Evolutionary conservation across 2,113 vertebrate genomes (phyloP).

Genomic region (Cryptotis parvus): DNA sequence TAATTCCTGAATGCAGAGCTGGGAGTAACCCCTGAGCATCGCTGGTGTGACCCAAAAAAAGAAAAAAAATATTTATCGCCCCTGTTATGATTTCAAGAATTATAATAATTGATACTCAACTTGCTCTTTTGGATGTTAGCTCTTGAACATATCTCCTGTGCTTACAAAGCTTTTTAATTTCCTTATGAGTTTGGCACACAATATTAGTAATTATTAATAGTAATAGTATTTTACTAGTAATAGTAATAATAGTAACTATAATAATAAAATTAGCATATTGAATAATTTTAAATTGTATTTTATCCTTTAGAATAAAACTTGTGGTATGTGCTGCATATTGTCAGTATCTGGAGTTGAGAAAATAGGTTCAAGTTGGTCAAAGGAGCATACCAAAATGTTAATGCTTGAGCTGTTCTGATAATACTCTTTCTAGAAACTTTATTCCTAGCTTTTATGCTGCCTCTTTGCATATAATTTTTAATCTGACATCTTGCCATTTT

Average conservation of each 20-base stretch:
- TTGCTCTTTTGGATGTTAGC: background rate
- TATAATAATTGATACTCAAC: background rate
- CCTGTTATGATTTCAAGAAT: no score
- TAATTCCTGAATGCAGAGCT: no score
- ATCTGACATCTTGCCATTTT: background rate
- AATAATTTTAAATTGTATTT: background rate
- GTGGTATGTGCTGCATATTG: background rate
- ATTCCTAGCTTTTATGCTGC: background rate
- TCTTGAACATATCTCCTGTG: background rate
- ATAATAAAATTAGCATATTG: background rate
- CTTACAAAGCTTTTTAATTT: background rate
- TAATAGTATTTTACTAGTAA: no score
- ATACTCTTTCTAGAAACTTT: background rate
- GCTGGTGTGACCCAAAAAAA: no score
- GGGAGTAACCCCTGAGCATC: no score
- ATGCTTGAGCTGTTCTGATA: background rate
- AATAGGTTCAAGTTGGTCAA: background rate
- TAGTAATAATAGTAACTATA: no score
- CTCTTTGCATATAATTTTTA: background rate
- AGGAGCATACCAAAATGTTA: background rate
- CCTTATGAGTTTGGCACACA: background rate
- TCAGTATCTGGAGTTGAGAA: conserved; percentile 11
- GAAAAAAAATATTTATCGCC: no score
- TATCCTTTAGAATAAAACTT: background rate
- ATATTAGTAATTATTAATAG: no score